phyloP scores from a whole-genome alignment of 1,140 invertebrate species.

The Phenacoccus solenopsis region DNA sequence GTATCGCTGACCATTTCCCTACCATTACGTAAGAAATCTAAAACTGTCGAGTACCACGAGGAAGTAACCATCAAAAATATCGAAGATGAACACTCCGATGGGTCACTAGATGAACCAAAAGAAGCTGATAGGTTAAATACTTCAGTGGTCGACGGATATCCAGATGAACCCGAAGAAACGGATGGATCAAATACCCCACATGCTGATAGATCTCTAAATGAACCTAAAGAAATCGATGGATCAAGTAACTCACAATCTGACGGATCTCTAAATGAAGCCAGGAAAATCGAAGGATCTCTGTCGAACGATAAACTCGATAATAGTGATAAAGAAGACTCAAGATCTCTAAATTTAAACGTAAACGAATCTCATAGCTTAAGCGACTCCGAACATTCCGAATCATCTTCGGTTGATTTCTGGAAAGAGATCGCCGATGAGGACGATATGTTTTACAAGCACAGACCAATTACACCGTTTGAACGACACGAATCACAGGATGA shows the following conservation, averaged over 20 bases:
- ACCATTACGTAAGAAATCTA: not conserved
- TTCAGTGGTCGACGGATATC: no score
- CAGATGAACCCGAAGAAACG: no score
- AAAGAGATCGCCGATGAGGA: slow-evolving; percentile 6
- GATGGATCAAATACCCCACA: no score
- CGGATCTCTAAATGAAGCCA: not conserved
- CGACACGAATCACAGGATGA: no score
- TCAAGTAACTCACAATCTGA: not conserved
- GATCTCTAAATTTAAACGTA: not conserved
- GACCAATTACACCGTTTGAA: not conserved
- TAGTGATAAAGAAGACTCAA: not conserved
- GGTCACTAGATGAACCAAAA: no score
- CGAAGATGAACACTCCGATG: no score
- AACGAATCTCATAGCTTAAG: not conserved
- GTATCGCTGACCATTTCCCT: not conserved
- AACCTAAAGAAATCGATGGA: not conserved
- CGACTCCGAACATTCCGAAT: slow-evolving; percentile 1
- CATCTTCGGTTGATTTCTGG: slow-evolving; percentile 5
- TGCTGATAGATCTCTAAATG: not conserved
- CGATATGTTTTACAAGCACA: not conserved
- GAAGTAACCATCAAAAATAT: not conserved
- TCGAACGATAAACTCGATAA: no score
- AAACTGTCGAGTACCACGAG: not conserved
- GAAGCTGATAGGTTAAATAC: no score
- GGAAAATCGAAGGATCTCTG: not conserved